Conservation (phyloP, 1,140 invertebrate species). For the Dendroctonus ponderosae region DNA sequence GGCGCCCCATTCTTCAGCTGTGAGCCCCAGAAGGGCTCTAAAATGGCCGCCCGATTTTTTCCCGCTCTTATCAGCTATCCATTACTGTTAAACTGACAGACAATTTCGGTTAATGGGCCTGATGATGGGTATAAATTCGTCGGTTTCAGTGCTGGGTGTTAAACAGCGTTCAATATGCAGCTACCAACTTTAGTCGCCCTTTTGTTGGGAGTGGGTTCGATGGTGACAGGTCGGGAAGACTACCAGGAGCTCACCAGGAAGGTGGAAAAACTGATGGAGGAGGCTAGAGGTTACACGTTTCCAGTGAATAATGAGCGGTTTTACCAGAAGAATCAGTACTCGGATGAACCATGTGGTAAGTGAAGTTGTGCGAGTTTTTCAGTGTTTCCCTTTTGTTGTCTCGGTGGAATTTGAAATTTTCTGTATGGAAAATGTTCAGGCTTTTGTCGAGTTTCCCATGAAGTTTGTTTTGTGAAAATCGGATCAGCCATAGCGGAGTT, state of each 20-base stretch:
- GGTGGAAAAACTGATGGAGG: slow-evolving; percentile 1
- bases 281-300: not conserved
- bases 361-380: not conserved
- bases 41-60: too few relatives aligned
- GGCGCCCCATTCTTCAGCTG: too few relatives aligned
- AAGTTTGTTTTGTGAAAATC: not conserved
- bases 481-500: not conserved
- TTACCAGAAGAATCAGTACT: not conserved
- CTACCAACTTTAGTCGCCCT: too few relatives aligned
- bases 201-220: too few relatives aligned
- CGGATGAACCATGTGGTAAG: slow-evolving; percentile 3
- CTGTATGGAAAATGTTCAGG: not conserved
- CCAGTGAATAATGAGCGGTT: slow-evolving; percentile 10
- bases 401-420: too few relatives aligned
- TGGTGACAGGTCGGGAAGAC: not conserved
- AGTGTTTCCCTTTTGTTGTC: not conserved
- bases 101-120: too few relatives aligned
- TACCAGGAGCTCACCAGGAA: not conserved
- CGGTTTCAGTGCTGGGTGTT: too few relatives aligned
- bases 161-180: too few relatives aligned
- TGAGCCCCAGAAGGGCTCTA: too few relatives aligned
- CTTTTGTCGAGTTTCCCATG: not conserved
- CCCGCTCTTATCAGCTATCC: too few relatives aligned
- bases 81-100: too few relatives aligned
- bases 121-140: too few relatives aligned